phyloP scores from a whole-genome alignment of 1,140 invertebrate genomes.

The Mya arenaria region DNA sequence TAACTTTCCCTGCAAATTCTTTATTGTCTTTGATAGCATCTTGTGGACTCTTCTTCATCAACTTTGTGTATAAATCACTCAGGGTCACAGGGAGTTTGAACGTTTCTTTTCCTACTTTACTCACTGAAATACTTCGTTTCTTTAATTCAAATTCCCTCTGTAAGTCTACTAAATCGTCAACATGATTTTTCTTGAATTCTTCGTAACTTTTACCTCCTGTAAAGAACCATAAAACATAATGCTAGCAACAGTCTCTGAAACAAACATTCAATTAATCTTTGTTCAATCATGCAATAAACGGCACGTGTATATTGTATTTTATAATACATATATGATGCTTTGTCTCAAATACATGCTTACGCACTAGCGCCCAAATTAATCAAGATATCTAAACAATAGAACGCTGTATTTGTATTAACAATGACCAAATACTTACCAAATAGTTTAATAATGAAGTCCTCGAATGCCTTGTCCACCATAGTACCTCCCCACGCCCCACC shows the following conservation, averaged over 20 bases:
- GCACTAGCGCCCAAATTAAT: too few species aligned
- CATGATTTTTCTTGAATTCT: not conserved
- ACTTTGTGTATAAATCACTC: conserved; percentile 1
- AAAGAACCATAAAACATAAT: too few species aligned
- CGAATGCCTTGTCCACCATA: conserved; percentile 11
- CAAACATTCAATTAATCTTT: too few species aligned
- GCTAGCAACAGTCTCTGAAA: too few species aligned
- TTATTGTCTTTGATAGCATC: not conserved
- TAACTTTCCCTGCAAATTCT: conserved; percentile 1
- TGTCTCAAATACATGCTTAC: too few species aligned
- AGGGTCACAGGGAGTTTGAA: conserved; percentile 42
- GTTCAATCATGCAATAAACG: too few species aligned
- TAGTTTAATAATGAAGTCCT: not conserved
- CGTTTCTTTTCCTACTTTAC: conserved; percentile 28
- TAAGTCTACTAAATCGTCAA: conserved; percentile 8
- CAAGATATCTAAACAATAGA: too few species aligned
- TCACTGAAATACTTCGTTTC: conserved; percentile 31
- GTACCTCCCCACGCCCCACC: conserved; percentile 19
- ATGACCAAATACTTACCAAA: not conserved
- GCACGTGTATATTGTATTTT: too few species aligned
- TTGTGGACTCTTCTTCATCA: not conserved
- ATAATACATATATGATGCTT: too few species aligned
- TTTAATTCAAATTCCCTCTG: conserved; percentile 57
- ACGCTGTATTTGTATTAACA: too few species aligned
- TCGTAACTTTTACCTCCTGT: not conserved